phyloP scores from a whole-genome alignment of 1,140 invertebrate species.

The Solen grandis region DNA sequence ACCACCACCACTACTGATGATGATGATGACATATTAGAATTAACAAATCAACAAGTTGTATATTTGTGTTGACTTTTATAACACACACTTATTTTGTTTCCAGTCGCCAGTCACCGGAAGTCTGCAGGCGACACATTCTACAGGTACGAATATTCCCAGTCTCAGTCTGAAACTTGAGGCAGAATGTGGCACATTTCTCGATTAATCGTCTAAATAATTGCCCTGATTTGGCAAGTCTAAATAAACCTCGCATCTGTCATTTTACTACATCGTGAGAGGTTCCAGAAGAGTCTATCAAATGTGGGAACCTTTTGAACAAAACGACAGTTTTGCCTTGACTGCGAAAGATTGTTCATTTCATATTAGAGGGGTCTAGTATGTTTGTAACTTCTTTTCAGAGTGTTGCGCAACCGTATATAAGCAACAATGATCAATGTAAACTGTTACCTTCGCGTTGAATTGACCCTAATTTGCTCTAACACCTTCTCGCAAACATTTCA shows the following conservation, averaged over 20 bases:
- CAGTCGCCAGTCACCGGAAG: too few relatives aligned
- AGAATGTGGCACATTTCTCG: too few relatives aligned
- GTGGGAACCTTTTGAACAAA: background rate
- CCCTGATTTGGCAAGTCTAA: background rate
- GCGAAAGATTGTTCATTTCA: too few relatives aligned
- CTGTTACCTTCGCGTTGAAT: background rate
- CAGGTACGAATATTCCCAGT: too few relatives aligned
- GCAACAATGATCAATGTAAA: background rate
- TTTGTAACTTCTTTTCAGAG: background rate
- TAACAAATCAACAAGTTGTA: too few relatives aligned
- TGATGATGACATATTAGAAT: too few relatives aligned
- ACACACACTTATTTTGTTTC: too few relatives aligned
- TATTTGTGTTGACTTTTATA: too few relatives aligned
- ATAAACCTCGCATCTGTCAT: background rate
- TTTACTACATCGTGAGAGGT: background rate
- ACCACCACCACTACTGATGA: too few relatives aligned
- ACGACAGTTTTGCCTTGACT: background rate
- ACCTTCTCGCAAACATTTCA: background rate
- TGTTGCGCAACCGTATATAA: background rate
- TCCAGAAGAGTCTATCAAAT: background rate
- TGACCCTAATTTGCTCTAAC: background rate
- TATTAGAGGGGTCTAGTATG: background rate
- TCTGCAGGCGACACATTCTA: too few relatives aligned
- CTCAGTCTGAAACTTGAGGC: too few relatives aligned
- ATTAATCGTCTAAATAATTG: too few relatives aligned